Evolutionary conservation across 2,888 invertebrate species (phyloP).

Genomic region (Drosophila melanocephala): DNA sequence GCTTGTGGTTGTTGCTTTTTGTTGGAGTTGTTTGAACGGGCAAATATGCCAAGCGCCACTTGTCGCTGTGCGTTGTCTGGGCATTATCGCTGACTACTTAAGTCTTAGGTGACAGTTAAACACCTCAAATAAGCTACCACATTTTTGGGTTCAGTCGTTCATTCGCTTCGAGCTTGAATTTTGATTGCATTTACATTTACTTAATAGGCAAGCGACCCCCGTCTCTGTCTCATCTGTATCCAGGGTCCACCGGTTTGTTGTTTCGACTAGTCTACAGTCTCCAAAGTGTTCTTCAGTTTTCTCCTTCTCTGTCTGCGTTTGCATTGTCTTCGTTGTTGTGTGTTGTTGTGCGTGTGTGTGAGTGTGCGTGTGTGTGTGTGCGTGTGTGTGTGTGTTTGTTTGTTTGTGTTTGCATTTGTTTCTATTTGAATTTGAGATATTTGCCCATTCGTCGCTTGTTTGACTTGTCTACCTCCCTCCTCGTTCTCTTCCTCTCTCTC

Average conservation of each 20-base stretch:
- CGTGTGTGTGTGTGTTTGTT: neutral
- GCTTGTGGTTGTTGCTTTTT: conserved; percentile 10
- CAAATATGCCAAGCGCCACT: conserved; percentile 67
- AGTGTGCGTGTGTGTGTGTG: neutral
- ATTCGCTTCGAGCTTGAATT: conserved; percentile 16
- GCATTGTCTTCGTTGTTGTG: conserved; percentile 35
- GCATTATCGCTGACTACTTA: conserved; percentile 65
- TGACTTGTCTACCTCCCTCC: conserved; percentile 28
- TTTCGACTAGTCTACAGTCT: conserved; percentile 1
- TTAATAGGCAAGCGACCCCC: conserved; percentile 22
- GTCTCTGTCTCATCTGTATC: neutral
- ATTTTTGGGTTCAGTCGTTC: conserved; percentile 55
- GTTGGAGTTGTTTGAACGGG: conserved; percentile 27
- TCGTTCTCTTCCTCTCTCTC: neutral
- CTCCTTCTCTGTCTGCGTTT: conserved; percentile 20
- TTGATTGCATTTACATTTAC: conserved; percentile 64
- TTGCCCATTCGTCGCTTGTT: conserved; percentile 56
- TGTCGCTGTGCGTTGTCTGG: conserved; percentile 42
- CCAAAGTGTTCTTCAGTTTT: conserved; percentile 5
- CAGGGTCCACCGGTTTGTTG: conserved; percentile 1
- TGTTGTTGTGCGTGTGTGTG: neutral
- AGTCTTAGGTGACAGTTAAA: conserved; percentile 82
- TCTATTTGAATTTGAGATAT: conserved; percentile 74
- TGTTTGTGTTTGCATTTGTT: conserved; percentile 66
- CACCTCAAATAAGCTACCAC: conserved; percentile 81